Evolutionary conservation across 2,113 vertebrate genomes (phyloP).

Genomic region (Petromus typicus): DNA sequence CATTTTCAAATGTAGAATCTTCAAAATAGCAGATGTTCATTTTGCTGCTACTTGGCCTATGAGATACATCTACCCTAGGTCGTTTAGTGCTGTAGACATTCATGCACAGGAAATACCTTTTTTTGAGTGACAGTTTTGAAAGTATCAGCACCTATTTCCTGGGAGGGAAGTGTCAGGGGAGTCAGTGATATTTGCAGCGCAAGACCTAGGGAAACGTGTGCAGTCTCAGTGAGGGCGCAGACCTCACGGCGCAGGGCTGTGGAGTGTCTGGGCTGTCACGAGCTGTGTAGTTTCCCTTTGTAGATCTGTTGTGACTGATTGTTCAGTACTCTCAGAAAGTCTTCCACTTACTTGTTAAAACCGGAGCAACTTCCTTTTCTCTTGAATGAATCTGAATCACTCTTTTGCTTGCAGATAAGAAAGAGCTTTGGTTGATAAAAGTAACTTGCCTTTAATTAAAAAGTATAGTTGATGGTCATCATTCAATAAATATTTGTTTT

Average conservation of each 20-base stretch:
- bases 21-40: neutral
- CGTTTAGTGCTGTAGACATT: neutral
- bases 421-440: neutral
- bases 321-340: neutral
- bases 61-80: neutral
- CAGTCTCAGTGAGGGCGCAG: no score
- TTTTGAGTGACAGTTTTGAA: neutral
- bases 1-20: constrained; percentile 22
- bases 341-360: neutral
- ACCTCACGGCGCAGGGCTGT: neutral
- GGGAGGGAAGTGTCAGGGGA: neutral
- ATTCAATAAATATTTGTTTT: constrained; percentile 55
- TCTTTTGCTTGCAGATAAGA: constrained; percentile 42
- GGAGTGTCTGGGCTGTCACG: neutral
- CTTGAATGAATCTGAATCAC: neutral
- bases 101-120: neutral
- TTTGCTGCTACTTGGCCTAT: neutral
- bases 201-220: neutral
- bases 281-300: neutral
- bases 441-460: constrained; percentile 54
- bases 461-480: neutral
- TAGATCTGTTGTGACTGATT: neutral
- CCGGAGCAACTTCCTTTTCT: neutral
- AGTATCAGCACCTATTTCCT: neutral
- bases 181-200: neutral